Base-by-base conservation (phyloP, 2,797 vertebrate genomes). In the Sternotherus odoratus region DNA sequence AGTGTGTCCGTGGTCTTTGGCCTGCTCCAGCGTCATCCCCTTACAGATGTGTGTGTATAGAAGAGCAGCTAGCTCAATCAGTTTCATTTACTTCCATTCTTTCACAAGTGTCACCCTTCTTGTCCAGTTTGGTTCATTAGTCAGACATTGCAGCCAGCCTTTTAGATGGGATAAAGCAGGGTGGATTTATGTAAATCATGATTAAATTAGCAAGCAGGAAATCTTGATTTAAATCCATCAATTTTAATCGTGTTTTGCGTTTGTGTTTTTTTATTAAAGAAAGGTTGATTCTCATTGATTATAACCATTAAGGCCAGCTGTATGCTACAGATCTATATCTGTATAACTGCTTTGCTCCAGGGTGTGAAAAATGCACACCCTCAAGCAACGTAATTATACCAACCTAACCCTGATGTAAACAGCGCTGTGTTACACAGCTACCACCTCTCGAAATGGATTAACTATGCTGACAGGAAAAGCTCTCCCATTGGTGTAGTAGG, bases 91-190 rank as follows among this genome's bases (percentile, higher is more conserved):
- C 63, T 69, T 63, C 0, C 46, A 21, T 49, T 21, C 56, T 2
- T 33, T 88, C 30, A 51, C 56, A 43, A 15, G 66, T 30, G 1
- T 60, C 57, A 33, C 30, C 57, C 30, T 60, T 11, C 26, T 57
- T 57, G 6, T 60, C 57, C 30, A 33, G 13, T 60, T 33, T 13
- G 16, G 57, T 8, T 66, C 24, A 30, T n/a, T 63, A 6, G 2
- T 12, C 49, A 46, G 46, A 28, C 28, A 77, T 72, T 75, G 36
- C 0, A 4, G 30, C 75, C 57, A 49, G 24, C 24, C 46, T 46
- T 50, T 0, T 0, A 49, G 33, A 4, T 1, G 46, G 4, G n/a
- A 66, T 66, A 66, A 66, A 66, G 33, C 33, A 66, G 33, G 7
- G 17, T 66, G 63, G 33, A 36, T 66, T 36, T 8, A 21, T 66